Base-by-base conservation (phyloP, 1,140 invertebrate species). In the Triops longicaudatus region DNA sequence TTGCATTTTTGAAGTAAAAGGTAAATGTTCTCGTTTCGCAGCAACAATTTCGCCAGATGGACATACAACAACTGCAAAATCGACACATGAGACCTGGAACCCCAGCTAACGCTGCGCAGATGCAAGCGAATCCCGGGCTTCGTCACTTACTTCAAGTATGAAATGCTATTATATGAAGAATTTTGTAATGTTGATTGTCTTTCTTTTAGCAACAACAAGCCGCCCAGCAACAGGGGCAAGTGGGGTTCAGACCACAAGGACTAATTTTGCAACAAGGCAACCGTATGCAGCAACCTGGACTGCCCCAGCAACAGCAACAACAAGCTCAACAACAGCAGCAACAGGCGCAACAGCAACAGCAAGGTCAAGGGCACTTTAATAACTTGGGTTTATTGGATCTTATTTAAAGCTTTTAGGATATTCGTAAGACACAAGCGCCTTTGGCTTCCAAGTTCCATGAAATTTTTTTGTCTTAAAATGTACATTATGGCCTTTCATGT, bases 71-170 rank as follows among this genome's bases (percentile, higher is more conserved):
- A 43, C 75, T 75, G 50, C 79, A 76, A 71, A 37, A 73, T 43
- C 41, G 73, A 75, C 79, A 72, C 31, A n/a, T 28, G 37, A 74
- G 76, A 37, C 63, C 43, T 37, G 77, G 26, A 42, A 17, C 73
- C n/a, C 22, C 26, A 44, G 27, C 43, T 78, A 41, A 74, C 77
- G 72, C 74, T 42, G 72, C 79, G 77, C 26, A 71, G 75, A 50
- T 44, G 73, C 80, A 79, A 76, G 71, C 74, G 3, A 81, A 81
- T 80, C 80, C 81, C 41, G 79, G 81, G 9, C 50, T 81, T 41
- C 79, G 80, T 26, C 79, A 80, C 72, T 78, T 81, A 26, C 75
- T 81, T 7, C 81, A 81, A 74, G 79, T 79, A 31, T 80, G 79
- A 14, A 42, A 73, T 63, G 10, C 14, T 63, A 5, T 63, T 17